Conservation (phyloP, 2,888 invertebrate genomes). For the Maniola hyperantus region DNA sequence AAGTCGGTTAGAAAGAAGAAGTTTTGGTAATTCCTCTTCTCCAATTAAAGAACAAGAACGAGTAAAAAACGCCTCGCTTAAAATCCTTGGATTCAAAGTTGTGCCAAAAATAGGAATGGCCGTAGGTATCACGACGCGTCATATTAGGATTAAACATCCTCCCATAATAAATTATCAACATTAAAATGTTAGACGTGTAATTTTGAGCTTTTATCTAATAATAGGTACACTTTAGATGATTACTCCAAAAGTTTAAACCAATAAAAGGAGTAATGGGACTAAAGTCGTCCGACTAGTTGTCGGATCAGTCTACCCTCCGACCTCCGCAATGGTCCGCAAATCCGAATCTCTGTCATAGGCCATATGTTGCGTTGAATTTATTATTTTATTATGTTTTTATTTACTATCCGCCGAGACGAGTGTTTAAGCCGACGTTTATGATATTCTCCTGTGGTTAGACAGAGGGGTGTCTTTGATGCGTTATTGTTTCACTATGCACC, state of each 20-base stretch:
- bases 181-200: neutral
- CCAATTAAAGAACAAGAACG: too few species aligned
- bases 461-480: conserved; percentile 70
- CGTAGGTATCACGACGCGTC: neutral
- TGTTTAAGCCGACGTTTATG: conserved; percentile 82
- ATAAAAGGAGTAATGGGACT: neutral
- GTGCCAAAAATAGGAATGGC: neutral
- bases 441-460: conserved; percentile 77
- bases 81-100: neutral
- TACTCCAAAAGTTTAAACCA: neutral
- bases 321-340: conserved; percentile 42
- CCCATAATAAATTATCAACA: neutral
- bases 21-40: too few species aligned
- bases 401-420: conserved; percentile 77
- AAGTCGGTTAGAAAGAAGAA: neutral
- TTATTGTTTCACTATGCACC: conserved; percentile 75
- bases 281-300: conserved; percentile 39
- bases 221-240: neutral
- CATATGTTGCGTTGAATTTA: conserved; percentile 79
- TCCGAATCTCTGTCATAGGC: conserved; percentile 54
- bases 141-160: neutral
- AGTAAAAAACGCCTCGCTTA: too few species aligned
- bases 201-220: neutral
- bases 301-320: conserved; percentile 42
- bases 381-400: conserved; percentile 82